Evolutionary conservation across 2,888 invertebrate species (phyloP), one percentile per base, ranked within the genome.

Genomic region (Spilosoma lubricipeda): DNA sequence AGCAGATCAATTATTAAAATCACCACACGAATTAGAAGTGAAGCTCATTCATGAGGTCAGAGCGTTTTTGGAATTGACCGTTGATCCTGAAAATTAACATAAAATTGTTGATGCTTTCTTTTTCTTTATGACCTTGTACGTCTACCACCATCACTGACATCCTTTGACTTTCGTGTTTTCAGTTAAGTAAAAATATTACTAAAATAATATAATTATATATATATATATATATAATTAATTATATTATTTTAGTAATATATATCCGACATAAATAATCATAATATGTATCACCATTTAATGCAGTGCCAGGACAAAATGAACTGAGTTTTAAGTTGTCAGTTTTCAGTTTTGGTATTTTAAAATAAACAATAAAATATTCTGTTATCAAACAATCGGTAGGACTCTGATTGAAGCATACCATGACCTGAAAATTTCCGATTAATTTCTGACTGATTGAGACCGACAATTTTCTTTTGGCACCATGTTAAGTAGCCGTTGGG

Each of bases 41-140:
- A 93, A 94, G 77, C 77, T 94, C 8, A 83, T 83, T 1, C 89
- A 87, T 67, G 92, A 92, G 85, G 90, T 93, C 0, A 86, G 84
- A 83, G 89, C 91, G 15, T 94, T 94, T 82, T 85, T 94, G 73
- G 92, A 91, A 80, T 81, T 93, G 42, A 90, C 91, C 3, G 87
- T 93, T 20, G 91, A 90, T 77, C 87, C 90, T 7, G 88, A 90
- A 74, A 82, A 86, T 56, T 86, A 79, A 85, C 63, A 78, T 45
- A 33, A 11, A n/a, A 65, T 8, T 71, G n/a, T 65, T 33, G 33
- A 33, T 70, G 27, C 59, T 33, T n/a, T 42, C 9, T 30, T 42
- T 27, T 42, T 30, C 27, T 18, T 30, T 2, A 63, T 45, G 36
- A 36, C 52, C 52, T 33, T 42, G 30, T 23, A 20, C 45, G 30